phyloP scores from a whole-genome alignment of 2,888 invertebrate genomes.

The Xanthia togata region DNA sequence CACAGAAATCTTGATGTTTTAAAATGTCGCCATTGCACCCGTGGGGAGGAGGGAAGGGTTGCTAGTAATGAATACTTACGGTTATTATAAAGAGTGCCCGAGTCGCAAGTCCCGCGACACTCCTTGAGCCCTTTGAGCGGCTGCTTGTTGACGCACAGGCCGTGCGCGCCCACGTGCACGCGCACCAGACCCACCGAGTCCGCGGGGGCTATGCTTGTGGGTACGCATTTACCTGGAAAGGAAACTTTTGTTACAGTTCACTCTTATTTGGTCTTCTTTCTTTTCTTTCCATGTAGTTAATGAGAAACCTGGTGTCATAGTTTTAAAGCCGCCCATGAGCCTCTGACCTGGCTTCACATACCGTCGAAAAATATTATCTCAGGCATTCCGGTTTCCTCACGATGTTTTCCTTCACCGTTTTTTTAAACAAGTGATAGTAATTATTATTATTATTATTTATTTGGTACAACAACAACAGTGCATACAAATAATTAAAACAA shows the following conservation, averaged over 20 bases:
- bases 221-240: conserved; percentile 89
- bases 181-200: conserved; percentile 91
- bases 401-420: too few species aligned
- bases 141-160: conserved; percentile 91
- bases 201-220: conserved; percentile 86
- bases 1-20: background rate
- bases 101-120: conserved; percentile 93
- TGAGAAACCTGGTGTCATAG: too few species aligned
- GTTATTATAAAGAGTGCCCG: conserved; percentile 92
- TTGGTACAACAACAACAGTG: background rate
- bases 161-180: conserved; percentile 85
- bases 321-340: too few species aligned
- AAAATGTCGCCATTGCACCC: background rate
- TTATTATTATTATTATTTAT: background rate
- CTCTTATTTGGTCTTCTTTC: background rate
- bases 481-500: background rate
- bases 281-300: too few species aligned
- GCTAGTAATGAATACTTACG: conserved; percentile 83
- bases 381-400: too few species aligned
- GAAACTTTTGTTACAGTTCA: background rate
- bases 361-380: too few species aligned
- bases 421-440: too few species aligned
- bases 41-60: background rate
- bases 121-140: conserved; percentile 92
- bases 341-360: too few species aligned